Base-by-base conservation (phyloP, 2,113 vertebrate genomes). In the Limanda limanda region DNA sequence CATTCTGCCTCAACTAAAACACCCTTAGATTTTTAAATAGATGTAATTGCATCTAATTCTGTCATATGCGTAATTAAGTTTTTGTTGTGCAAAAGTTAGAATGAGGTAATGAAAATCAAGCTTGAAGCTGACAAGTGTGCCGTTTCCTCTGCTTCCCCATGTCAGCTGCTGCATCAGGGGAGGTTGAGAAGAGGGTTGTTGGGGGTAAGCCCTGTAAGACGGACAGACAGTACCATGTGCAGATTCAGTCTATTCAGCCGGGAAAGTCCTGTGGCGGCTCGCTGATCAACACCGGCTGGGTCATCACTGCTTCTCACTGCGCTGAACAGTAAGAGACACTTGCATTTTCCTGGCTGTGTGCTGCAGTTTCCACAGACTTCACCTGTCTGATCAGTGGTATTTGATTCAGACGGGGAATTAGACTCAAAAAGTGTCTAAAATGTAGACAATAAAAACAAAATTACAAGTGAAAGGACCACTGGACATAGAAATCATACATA, bases 271-370 rank as follows among this genome's bases (percentile, higher is more conserved):
- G 81, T 13, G 10, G 69, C 40, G 77, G 73, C 0, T 2, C 84
- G 42, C 81, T 83, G 72, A 13, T 86, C 15, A 80, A 83, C 73
- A 67, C 77, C 42, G 69, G 51, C 60, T 86, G 77, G 84, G 31
- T 83, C 70, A 47, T 86, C 81, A 80, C 70, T 2, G 84, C 84
- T 17, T 73, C 69, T 58, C 80, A 80, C 69, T 86, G 84, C 67
- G 84, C 64, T 1, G 57, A 71, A 59, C 69, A 1, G 84, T 86
- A 86, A 83, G 80, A 52, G 7, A 66, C 37, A 12, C 10, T 15
- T 45, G 12, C 10, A 45, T 45, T 13, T 13, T 45, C 42, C 42
- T 45, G 40, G 1, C 40, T n/a, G 11, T 42, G 40, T 13, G 40
- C 21, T 17, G 8, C 20, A 11, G 8, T 18, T 42, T n/a, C 20